Evolutionary conservation across 2,113 vertebrate genomes (phyloP).

Genomic region (Nibea albiflora): DNA sequence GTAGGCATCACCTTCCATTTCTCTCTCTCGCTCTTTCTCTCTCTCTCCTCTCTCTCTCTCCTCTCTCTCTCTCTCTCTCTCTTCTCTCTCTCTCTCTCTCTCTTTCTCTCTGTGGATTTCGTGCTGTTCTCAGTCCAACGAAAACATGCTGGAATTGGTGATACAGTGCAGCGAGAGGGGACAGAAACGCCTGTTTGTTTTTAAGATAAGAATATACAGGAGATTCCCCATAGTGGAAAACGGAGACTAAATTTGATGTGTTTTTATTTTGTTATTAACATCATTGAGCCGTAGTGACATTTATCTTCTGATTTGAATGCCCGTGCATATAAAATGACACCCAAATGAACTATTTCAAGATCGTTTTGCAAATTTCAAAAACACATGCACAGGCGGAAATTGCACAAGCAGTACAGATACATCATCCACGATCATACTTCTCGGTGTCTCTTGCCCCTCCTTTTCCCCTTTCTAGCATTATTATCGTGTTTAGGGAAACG

Average conservation of each 20-base stretch:
- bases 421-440: slow-evolving; percentile 12
- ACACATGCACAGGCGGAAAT: not conserved
- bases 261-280: not conserved
- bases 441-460: not conserved
- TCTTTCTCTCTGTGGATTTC: slow-evolving; percentile 40
- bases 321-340: not conserved
- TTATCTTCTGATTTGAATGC: not conserved
- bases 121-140: slow-evolving; percentile 61
- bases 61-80: too few relatives aligned
- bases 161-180: slow-evolving; percentile 48
- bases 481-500: slow-evolving; percentile 55
- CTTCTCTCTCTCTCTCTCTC: too few relatives aligned
- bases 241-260: not conserved
- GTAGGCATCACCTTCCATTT: slow-evolving; percentile 33
- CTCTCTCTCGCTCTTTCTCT: too few relatives aligned
- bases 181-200: slow-evolving; percentile 70
- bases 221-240: slow-evolving; percentile 47
- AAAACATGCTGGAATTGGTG: slow-evolving; percentile 64
- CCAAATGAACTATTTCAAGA: not conserved
- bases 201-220: slow-evolving; percentile 57
- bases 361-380: not conserved
- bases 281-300: not conserved
- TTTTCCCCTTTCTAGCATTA: slow-evolving; percentile 3
- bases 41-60: too few relatives aligned
- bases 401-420: not conserved